phyloP scores from a whole-genome alignment of 2,797 vertebrate genomes.

The Catostomus latipinnis region DNA sequence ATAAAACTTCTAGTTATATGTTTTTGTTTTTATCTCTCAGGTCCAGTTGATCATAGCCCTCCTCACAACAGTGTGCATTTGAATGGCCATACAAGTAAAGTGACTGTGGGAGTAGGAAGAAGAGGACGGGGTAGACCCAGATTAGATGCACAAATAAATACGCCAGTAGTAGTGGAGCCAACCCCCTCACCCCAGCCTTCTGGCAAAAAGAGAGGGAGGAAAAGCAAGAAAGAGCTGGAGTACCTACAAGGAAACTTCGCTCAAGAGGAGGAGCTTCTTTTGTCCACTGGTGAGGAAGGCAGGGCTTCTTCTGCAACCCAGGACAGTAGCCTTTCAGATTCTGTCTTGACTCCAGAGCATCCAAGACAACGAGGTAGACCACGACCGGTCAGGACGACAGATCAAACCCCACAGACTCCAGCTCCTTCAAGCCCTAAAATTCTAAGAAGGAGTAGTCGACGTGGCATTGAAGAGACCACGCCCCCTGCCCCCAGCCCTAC shows the following conservation, averaged over 20 bases:
- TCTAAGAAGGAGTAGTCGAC: slow-evolving; percentile 92
- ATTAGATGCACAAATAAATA: slow-evolving; percentile 73
- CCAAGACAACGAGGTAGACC: slow-evolving; percentile 71
- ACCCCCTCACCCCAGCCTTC: slow-evolving; percentile 64
- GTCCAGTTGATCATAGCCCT: slow-evolving; percentile 74
- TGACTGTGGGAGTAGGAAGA: slow-evolving; percentile 81
- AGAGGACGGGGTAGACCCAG: slow-evolving; percentile 86
- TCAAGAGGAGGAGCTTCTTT: slow-evolving; percentile 81
- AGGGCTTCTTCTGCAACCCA: slow-evolving; percentile 81
- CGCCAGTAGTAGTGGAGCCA: slow-evolving; percentile 19
- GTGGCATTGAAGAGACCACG: slow-evolving; percentile 80
- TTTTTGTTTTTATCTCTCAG: slow-evolving; percentile 67
- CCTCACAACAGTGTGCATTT: slow-evolving; percentile 86
- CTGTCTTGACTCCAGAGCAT: slow-evolving; percentile 47
- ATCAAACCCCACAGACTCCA: slow-evolving; percentile 73
- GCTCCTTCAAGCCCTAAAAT: slow-evolving; percentile 80
- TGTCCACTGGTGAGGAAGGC: slow-evolving; percentile 83
- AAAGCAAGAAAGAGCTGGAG: slow-evolving; percentile 88
- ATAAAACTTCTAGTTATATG: background rate
- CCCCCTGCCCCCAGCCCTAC: slow-evolving; percentile 64
- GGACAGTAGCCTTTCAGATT: slow-evolving; percentile 71
- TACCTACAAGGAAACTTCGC: slow-evolving; percentile 71
- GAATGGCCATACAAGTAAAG: slow-evolving; percentile 89
- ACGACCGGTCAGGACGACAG: slow-evolving; percentile 73
- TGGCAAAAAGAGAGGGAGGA: slow-evolving; percentile 91